Conservation (phyloP, 2,113 vertebrate genomes). For the Suricata suricatta region DNA sequence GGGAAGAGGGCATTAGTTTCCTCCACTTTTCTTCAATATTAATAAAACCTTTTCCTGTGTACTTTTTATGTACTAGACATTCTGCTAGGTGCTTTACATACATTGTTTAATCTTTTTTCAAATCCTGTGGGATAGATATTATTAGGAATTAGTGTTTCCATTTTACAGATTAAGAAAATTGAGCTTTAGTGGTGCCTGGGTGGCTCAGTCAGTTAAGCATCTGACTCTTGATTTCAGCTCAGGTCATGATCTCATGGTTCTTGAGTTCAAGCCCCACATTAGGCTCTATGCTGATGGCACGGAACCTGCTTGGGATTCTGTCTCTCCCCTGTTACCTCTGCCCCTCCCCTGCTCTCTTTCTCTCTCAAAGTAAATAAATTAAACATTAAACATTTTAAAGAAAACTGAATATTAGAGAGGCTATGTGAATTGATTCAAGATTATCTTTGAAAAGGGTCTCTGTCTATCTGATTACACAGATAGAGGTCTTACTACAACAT, state of each 20-base stretch:
- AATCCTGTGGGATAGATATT: background rate
- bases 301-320: too few relatives aligned
- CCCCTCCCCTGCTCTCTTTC: too few relatives aligned
- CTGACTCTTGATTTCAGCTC: too few relatives aligned
- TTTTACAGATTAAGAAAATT: constrained; percentile 53
- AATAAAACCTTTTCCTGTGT: background rate
- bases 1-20: background rate
- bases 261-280: too few relatives aligned
- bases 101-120: background rate
- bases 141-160: background rate
- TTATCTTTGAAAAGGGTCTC: background rate
- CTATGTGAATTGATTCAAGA: background rate
- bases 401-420: background rate
- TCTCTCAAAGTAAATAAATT: too few relatives aligned
- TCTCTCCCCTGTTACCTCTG: too few relatives aligned
- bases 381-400: background rate
- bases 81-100: background rate
- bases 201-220: too few relatives aligned
- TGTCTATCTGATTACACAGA: background rate
- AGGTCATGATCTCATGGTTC: too few relatives aligned
- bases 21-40: background rate
- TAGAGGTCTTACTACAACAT: background rate
- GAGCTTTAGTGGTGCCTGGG: background rate
- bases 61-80: background rate
- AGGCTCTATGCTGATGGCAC: too few relatives aligned